These are phyloP conservation scores for Eupleurogrammus muticus DNA, from an alignment of 2,797 vertebrate species.

Conservation along the genomic window DNA sequence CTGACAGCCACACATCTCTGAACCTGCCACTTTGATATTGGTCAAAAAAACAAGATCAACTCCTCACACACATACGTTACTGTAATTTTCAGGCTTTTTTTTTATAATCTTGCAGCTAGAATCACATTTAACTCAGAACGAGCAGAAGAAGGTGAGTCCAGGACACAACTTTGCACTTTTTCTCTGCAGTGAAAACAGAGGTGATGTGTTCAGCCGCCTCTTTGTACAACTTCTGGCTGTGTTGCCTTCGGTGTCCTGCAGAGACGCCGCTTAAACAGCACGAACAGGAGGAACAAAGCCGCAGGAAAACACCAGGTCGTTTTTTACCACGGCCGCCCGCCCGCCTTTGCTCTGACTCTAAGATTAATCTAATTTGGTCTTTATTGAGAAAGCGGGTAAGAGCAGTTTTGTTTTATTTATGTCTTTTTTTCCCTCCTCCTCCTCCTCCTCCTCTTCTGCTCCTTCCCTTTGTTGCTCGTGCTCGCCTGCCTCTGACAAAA, in stretches of 20 bases:
- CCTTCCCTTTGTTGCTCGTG: slow-evolving; percentile 86
- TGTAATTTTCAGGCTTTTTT: slow-evolving; percentile 10
- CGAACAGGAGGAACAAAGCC: slow-evolving; percentile 76
- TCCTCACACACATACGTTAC: slow-evolving; percentile 7
- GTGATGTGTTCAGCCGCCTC: slow-evolving; percentile 71
- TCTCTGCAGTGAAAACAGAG: slow-evolving; percentile 58
- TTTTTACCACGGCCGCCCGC: slow-evolving; percentile 69
- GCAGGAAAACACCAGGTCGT: slow-evolving; percentile 76
- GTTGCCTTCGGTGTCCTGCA: slow-evolving; percentile 75
- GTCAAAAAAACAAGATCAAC: slow-evolving; percentile 13
- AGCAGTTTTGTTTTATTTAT: slow-evolving; percentile 89
- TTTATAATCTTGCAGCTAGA: slow-evolving; percentile 39
- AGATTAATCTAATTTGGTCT: slow-evolving; percentile 87
- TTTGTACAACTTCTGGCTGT: slow-evolving; percentile 66
- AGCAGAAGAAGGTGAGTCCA: slow-evolving; percentile 58
- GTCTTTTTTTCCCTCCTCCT: slow-evolving; percentile 83
- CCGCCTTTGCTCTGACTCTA: slow-evolving; percentile 71
- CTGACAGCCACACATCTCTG: slow-evolving; percentile 34
- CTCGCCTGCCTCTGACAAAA: slow-evolving; percentile 88
- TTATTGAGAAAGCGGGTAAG: slow-evolving; percentile 86
- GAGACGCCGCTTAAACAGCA: slow-evolving; percentile 67
- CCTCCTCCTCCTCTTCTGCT: slow-evolving; percentile 69
- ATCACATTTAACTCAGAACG: slow-evolving; percentile 30
- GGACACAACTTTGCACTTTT: slow-evolving; percentile 57
- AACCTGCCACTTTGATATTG: slow-evolving; percentile 20